Evolutionary conservation across 2,113 vertebrate species (phyloP).

Genomic region (Hippocampus mohnikei): DNA sequence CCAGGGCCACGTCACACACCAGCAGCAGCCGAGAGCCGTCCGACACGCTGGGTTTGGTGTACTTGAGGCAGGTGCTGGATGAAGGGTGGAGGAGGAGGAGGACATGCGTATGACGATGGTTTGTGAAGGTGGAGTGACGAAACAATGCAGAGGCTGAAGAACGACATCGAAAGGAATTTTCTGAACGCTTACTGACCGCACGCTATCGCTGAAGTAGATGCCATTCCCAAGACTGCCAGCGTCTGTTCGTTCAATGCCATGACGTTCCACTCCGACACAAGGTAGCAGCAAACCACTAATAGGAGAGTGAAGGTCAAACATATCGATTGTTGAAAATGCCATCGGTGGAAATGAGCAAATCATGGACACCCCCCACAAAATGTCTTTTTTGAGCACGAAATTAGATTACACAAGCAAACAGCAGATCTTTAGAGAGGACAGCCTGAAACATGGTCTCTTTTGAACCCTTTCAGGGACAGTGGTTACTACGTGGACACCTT

Average conservation of each 20-base stretch:
- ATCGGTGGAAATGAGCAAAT: neutral
- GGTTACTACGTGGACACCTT: too few relatives aligned
- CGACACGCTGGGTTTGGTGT: conserved; percentile 68
- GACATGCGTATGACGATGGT: neutral
- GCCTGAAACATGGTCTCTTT: too few relatives aligned
- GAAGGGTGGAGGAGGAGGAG: neutral
- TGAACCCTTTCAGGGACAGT: too few relatives aligned
- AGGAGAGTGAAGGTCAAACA: neutral
- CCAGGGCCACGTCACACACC: conserved; percentile 81
- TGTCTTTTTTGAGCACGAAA: too few relatives aligned
- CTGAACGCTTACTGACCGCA: conserved; percentile 65
- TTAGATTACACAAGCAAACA: too few relatives aligned
- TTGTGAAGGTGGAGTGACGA: neutral
- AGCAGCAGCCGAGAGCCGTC: conserved; percentile 76
- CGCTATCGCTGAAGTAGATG: conserved; percentile 82
- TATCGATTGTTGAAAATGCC: neutral
- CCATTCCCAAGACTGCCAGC: conserved; percentile 81
- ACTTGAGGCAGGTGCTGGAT: conserved; percentile 76
- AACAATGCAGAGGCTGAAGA: neutral
- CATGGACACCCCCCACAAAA: neutral
- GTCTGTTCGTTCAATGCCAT: conserved; percentile 80
- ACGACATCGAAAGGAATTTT: neutral
- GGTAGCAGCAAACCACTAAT: conserved; percentile 82
- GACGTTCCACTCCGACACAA: conserved; percentile 74
- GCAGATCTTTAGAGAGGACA: too few relatives aligned